A percentile compares a stretch with the other conserved stretches of the same genome.
Conservation (phyloP, 2,797 vertebrate genomes). For the Thamnophis elegans region DNA sequence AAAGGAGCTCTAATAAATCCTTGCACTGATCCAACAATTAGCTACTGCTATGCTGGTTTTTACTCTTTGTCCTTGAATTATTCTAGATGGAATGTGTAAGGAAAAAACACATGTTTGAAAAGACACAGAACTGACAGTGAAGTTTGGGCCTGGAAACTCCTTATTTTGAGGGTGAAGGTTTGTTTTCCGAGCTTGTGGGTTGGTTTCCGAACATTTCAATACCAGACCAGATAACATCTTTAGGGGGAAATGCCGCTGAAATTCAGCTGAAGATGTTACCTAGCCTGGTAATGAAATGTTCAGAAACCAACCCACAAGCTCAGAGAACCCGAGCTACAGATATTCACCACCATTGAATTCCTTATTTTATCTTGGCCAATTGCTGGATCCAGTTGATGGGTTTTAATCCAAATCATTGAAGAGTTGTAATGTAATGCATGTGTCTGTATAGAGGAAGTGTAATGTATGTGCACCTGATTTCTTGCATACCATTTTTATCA, state of each 20-base stretch:
- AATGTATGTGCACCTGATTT: not conserved
- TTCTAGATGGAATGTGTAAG: not conserved
- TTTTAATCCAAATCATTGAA: not conserved
- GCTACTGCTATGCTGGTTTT: not conserved
- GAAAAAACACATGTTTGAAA: not conserved
- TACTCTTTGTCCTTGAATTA: not conserved
- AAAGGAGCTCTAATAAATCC: not conserved
- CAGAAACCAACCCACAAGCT: not conserved
- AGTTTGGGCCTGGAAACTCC: not conserved
- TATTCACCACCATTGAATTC: not conserved
- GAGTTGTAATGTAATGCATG: not conserved
- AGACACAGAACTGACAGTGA: not conserved
- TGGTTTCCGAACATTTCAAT: not conserved
- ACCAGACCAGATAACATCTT: not conserved
- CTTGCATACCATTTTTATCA: not conserved
- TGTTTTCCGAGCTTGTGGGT: not conserved
- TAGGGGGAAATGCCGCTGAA: not conserved
- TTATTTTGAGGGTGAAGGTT: not conserved
- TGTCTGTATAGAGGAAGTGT: not conserved
- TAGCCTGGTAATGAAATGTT: not conserved
- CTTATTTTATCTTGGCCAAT: not conserved
- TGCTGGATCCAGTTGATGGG: not conserved
- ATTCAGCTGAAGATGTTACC: no score
- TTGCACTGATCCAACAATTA: not conserved
- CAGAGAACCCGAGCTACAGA: not conserved